These are phyloP conservation scores for Phyto melanocephala DNA, from an alignment of 2,888 invertebrate species.

Conservation along the genomic window DNA sequence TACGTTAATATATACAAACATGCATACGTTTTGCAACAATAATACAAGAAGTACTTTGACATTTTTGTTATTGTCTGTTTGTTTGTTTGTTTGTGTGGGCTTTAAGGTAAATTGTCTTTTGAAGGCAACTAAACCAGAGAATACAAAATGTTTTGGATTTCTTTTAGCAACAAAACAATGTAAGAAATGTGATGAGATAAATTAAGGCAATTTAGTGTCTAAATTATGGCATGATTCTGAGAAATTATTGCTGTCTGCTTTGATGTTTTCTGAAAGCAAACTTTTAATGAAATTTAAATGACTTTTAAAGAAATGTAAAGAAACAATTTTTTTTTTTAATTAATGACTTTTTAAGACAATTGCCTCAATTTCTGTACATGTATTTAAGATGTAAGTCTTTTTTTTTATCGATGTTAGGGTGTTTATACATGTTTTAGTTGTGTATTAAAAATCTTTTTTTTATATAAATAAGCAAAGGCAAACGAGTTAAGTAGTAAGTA, in stretches of 20 bases:
- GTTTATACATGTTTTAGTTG: too few relatives aligned
- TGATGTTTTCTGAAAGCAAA: background rate
- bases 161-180: background rate
- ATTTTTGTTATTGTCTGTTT: background rate
- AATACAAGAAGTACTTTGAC: conserved; percentile 48
- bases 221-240: conserved; percentile 17
- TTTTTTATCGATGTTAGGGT: too few relatives aligned
- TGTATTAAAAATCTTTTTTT: too few relatives aligned
- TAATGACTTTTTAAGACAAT: background rate
- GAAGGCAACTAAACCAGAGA: background rate
- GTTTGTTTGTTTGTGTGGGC: background rate
- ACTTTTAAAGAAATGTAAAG: background rate
- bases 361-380: background rate
- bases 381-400: too few relatives aligned
- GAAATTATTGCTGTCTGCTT: conserved; percentile 25
- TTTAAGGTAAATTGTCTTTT: conserved; percentile 1
- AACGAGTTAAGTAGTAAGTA: too few relatives aligned
- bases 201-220: conserved; percentile 35
- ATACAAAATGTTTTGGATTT: background rate
- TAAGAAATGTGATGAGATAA: conserved; percentile 17
- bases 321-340: background rate
- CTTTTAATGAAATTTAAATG: conserved; percentile 17
- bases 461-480: too few relatives aligned
- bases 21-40: too few relatives aligned
- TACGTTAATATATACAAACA: too few relatives aligned